Conservation (phyloP, 2,888 invertebrate genomes). For the Synanthedon vespiformis region DNA sequence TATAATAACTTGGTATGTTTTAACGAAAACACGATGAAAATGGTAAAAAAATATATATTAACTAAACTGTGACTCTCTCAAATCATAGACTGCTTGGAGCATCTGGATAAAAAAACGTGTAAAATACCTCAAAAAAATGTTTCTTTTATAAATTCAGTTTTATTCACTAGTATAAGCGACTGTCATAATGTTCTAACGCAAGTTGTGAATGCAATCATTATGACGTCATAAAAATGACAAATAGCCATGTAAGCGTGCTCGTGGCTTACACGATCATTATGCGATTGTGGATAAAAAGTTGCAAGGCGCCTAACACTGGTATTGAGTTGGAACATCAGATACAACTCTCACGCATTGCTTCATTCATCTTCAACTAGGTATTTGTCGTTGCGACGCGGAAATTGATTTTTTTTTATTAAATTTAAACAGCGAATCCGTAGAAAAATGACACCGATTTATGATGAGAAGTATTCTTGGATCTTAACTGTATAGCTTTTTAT, state of each 20-base stretch:
- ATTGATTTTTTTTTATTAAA: constrained; percentile 24
- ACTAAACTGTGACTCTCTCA: no score
- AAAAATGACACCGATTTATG: constrained; percentile 1
- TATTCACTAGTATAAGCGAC: no score
- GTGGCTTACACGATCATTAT: constrained; percentile 34
- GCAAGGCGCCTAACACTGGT: constrained; percentile 20
- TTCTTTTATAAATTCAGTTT: no score
- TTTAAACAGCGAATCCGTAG: constrained; percentile 24
- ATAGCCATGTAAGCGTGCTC: constrained; percentile 46
- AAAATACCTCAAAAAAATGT: no score
- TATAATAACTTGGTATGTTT: no score
- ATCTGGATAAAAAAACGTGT: no score
- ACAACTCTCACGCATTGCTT: constrained; percentile 46
- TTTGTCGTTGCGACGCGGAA: constrained; percentile 50
- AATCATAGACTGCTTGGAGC: no score
- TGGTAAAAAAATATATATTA: no score
- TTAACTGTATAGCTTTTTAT: not conserved
- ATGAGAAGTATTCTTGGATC: not conserved
- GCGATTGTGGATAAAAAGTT: constrained; percentile 27
- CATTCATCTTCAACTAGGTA: constrained; percentile 50
- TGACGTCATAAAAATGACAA: constrained; percentile 61
- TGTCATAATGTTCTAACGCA: constrained; percentile 7
- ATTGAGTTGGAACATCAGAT: constrained; percentile 30
- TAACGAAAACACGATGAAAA: no score
- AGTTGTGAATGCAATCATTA: constrained; percentile 38